A percentile compares a stretch with the other conserved stretches of the same genome.
Conservation (phyloP, 2,113 vertebrate species). For the Lophochroa leadbeateri region DNA sequence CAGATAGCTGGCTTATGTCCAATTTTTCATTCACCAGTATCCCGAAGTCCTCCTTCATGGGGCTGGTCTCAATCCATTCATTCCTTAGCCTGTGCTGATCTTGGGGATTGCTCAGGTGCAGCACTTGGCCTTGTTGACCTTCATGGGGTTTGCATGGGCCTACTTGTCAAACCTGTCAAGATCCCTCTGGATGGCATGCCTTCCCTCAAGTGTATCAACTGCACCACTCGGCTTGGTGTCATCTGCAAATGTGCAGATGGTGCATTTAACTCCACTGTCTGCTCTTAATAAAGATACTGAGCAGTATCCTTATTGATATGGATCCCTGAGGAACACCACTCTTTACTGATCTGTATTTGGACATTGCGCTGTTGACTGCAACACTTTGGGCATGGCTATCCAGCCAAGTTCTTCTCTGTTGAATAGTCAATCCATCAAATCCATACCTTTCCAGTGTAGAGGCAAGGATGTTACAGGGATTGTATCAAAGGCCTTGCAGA, state of each 20-base stretch:
- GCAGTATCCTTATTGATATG: rapidly evolving
- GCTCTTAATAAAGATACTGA: not conserved
- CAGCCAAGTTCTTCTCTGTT: not conserved
- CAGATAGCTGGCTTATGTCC: not conserved
- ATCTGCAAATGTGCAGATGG: too few species aligned
- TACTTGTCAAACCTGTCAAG: not conserved
- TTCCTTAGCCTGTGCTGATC: not conserved
- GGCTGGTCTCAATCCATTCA: not conserved
- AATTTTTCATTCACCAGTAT: not conserved
- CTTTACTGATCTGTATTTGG: not conserved
- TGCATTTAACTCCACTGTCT: not conserved
- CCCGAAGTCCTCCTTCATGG: not conserved
- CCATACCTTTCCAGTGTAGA: not conserved
- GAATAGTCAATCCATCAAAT: not conserved
- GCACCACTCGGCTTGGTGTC: not conserved
- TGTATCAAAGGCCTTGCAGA: not conserved
- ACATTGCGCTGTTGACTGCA: not conserved
- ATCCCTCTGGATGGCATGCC: not conserved
- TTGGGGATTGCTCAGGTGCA: not conserved
- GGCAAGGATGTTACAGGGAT: not conserved
- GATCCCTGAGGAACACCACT: not conserved
- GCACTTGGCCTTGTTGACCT: not conserved
- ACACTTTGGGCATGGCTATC: too few species aligned
- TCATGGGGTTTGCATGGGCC: not conserved
- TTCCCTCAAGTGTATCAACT: not conserved